Evolutionary conservation across 2,797 vertebrate species (phyloP), one percentile per base, ranked within the genome.

Genomic region (Loriculus beryllinus): DNA sequence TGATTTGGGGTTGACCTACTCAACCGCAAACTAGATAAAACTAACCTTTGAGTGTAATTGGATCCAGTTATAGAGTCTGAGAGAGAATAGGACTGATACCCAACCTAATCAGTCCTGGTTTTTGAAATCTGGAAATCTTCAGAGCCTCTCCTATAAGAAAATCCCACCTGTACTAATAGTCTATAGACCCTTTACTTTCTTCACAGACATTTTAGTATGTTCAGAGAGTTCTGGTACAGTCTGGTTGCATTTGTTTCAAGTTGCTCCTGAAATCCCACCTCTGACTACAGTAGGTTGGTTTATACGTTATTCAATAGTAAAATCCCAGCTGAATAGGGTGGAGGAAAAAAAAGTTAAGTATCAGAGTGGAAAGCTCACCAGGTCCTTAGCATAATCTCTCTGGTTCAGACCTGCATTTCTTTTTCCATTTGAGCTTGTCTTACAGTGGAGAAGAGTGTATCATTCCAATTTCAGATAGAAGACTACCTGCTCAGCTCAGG

Each of bases 271-370:
- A 95, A 95, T 95, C 93, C 95, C 91, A 95, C 95, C 92, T 91
- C 92, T 91, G 82, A 96, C 93, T 96, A 63, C 89, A 91, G 92
- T 95, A 93, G 92, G 92, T 59, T 96, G 96, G 75, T 69, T 97
- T 96, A 97, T 97, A 90, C 93, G 96, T 97, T 95, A 97, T 97
- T 97, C 95, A 97, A 2, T 77, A 95, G 82, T 79, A 93, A 95
- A 97, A 95, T 97, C 96, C 95, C 94, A 80, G 80, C 86, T 90
- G 95, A 96, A 93, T 81, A n/a, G 62, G 48, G 48, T 22, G 60
- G 17, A 75, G 35, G 28, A 3, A 69, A 47, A 78, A 40, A 76
- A 92, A 95, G 72, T 95, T 96, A 93, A 96, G 86, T 95, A 96
- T 96, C 14, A 0, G 64, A 91, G 83, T 94, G 84, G 94, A 96